These are phyloP conservation scores for Eurystomus glaucurus DNA, from an alignment of 2,797 vertebrate species.

Conservation along the genomic window DNA sequence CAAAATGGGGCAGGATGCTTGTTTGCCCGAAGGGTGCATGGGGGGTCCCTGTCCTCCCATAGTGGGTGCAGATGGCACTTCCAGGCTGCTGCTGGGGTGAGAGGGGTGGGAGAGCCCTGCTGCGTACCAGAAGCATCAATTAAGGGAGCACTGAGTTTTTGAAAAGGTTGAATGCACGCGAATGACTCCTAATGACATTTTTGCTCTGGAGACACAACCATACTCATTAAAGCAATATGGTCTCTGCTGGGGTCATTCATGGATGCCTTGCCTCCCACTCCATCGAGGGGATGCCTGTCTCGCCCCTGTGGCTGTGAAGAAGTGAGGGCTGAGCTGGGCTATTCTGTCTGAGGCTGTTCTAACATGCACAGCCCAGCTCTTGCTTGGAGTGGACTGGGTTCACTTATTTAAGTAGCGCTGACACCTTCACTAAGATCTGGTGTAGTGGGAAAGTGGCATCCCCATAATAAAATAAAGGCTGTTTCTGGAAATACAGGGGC, in stretches of 20 bases:
- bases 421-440: background rate
- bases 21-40: background rate
- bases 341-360: fast-evolving
- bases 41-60: background rate
- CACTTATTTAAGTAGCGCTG: background rate
- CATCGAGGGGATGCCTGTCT: background rate
- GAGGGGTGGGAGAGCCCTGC: background rate
- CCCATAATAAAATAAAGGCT: background rate
- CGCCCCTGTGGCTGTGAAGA: background rate
- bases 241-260: background rate
- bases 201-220: background rate
- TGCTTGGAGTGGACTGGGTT: background rate
- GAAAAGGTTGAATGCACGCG: background rate
- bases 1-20: fast-evolving
- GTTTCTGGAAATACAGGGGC: background rate
- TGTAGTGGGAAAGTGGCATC: background rate
- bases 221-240: background rate
- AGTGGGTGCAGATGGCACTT: background rate
- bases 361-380: fast-evolving
- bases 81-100: background rate
- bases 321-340: background rate
- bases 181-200: slow-evolving; percentile 55
- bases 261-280: slow-evolving; percentile 18
- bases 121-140: background rate
- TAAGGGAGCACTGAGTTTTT: background rate